Conservation (phyloP, 2,888 invertebrate genomes). For the Patella caerulea region DNA sequence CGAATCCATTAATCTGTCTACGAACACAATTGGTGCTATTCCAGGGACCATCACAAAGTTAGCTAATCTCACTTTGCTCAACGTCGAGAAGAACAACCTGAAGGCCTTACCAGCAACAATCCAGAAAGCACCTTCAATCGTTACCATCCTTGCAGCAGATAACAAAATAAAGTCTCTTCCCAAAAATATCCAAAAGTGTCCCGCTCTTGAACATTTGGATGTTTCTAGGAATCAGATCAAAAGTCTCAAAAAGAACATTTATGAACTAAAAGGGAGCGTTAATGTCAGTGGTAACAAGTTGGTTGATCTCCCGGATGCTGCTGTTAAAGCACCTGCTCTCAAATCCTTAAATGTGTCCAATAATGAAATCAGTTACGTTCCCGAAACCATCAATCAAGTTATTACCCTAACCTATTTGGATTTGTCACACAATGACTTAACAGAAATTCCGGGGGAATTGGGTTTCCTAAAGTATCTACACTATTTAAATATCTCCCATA, state of each 20-base stretch:
- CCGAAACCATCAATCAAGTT: constrained; percentile 63
- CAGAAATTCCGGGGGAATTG: constrained; percentile 61
- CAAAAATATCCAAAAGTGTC: constrained; percentile 62
- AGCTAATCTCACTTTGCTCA: constrained; percentile 42
- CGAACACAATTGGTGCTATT: constrained; percentile 56
- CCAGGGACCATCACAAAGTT: constrained; percentile 57
- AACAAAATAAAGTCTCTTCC: constrained; percentile 67
- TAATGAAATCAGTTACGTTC: constrained; percentile 61
- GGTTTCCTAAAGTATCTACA: constrained; percentile 65
- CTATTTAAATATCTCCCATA: constrained; percentile 81
- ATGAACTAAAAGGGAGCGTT: constrained; percentile 63
- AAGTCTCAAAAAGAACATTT: constrained; percentile 61
- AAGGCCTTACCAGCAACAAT: constrained; percentile 57
- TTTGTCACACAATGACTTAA: constrained; percentile 79
- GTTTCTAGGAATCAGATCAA: constrained; percentile 63
- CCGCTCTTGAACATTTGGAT: constrained; percentile 57
- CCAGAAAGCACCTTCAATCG: constrained; percentile 53
- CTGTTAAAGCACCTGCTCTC: constrained; percentile 61
- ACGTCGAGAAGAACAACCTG: constrained; percentile 55
- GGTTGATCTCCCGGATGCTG: constrained; percentile 61
- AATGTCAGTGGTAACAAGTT: constrained; percentile 61
- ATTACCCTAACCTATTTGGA: constrained; percentile 75
- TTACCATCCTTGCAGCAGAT: constrained; percentile 54
- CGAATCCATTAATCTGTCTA: constrained; percentile 52
- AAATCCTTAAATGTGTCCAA: constrained; percentile 62